Evolutionary conservation across 2,113 vertebrate genomes (phyloP), one percentile per base, ranked within the genome.

Genomic region (Sterrhoptilus dennistouni): DNA sequence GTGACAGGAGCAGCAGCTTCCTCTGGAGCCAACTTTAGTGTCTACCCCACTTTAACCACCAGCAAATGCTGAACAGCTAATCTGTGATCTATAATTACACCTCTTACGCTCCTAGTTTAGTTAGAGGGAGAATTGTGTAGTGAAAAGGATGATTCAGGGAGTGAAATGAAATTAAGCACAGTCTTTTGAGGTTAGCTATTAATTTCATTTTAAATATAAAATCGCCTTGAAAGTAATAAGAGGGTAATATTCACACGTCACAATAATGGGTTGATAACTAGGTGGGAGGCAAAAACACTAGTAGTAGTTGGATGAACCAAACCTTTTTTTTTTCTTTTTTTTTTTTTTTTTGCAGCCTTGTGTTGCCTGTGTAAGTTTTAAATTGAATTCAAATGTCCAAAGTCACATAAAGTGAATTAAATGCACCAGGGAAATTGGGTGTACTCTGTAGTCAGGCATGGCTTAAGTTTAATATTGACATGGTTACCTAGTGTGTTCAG

Each of bases 171-270:
- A 97, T 97, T 95, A 97, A 93, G 74, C 35, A 3, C 79, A 95
- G 89, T 95, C 97, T 96, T 97, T 81, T 78, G 97, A 97, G 95
- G 83, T 93, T 97, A 95, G 90, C 94, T 94, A 93, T 97, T 97
- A 96, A 97, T 98, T 98, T 97, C 50, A 74, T 94, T 95, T 97
- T 85, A 96, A 97, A 93, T 97, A 65, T 91, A 88, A 97, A 97
- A 96, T 95, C 87, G 87, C 76, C 78, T 87, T 96, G 93, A 53
- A 95, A 97, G 87, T 96, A 96, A 90, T 97, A 91, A 91, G 90
- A 93, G 57, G 77, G 83, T 97, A 92, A 86, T 94, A 91, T 59
- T 24, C 2, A 21, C 92, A 74, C 13, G 12, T 83, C 89, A 89
- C 77, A 94, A 93, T 94, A 91, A 50, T 68, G 78, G 87, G 85